A percentile compares a stretch with the other conserved stretches of the same genome.
Evolutionary conservation across 2,113 vertebrate genomes (phyloP).

Genomic region (Macquaria australasica): DNA sequence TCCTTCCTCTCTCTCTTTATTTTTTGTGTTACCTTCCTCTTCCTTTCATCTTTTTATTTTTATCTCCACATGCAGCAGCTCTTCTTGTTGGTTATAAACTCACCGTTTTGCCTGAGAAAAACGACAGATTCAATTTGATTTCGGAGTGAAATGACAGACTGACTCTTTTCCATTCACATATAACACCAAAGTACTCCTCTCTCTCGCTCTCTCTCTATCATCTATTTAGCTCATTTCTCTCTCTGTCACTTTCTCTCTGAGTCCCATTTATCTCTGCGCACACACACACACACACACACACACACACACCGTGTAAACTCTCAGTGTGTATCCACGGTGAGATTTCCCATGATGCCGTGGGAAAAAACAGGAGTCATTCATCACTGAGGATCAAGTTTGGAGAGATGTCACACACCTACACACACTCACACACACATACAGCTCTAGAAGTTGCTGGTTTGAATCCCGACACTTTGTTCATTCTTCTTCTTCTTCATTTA

Average conservation of each 20-base stretch:
- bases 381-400: slow-evolving; percentile 53
- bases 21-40: neutral
- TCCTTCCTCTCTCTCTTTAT: neutral
- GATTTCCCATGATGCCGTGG: slow-evolving; percentile 64
- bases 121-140: slow-evolving; percentile 32
- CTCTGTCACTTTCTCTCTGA: slow-evolving; percentile 59
- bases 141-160: slow-evolving; percentile 23
- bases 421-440: neutral
- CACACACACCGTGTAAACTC: slow-evolving; percentile 27
- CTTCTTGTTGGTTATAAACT: slow-evolving; percentile 6
- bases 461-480: neutral
- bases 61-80: neutral
- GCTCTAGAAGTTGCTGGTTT: slow-evolving; percentile 44
- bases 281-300: slow-evolving; percentile 16
- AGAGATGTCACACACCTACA: slow-evolving; percentile 18
- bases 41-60: neutral
- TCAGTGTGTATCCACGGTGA: slow-evolving; percentile 8
- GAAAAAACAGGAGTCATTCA: slow-evolving; percentile 62
- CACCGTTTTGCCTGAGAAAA: neutral
- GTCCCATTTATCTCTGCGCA: slow-evolving; percentile 62
- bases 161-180: slow-evolving; percentile 36
- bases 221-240: slow-evolving; percentile 60
- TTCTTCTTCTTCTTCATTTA: neutral
- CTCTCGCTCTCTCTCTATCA: slow-evolving; percentile 51
- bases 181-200: slow-evolving; percentile 25